Conservation (phyloP, 2,113 vertebrate genomes). For the Myiozetetes cayanensis region DNA sequence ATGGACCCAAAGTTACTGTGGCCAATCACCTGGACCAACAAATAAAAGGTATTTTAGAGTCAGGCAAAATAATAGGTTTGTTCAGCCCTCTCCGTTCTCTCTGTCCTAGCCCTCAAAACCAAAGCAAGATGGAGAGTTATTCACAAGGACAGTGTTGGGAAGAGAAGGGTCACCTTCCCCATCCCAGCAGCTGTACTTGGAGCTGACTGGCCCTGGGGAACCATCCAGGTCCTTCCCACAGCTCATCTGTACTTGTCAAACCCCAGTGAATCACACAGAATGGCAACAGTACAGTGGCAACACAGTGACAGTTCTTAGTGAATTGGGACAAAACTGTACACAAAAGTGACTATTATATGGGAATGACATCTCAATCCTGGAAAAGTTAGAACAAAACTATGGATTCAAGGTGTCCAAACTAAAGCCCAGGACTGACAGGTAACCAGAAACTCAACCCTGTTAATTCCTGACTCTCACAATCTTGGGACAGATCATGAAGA, state of each 20-base stretch:
- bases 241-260: not conserved
- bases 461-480: not conserved
- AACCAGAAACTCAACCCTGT: not conserved
- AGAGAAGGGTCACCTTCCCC: not conserved
- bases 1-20: conserved; percentile 99
- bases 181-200: not conserved
- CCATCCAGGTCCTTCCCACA: not conserved
- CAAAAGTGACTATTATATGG: not conserved
- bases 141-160: not conserved
- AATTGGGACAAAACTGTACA: not conserved
- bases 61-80: not conserved
- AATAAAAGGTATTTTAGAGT: not conserved
- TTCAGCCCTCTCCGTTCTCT: not conserved
- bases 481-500: not conserved
- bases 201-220: not conserved
- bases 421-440: not conserved
- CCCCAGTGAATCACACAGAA: not conserved
- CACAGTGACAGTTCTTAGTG: not conserved
- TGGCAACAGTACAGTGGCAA: not conserved
- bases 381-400: not conserved
- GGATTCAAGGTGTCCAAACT: not conserved
- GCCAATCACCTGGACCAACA: conserved; percentile 85
- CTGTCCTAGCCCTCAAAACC: not conserved
- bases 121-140: not conserved
- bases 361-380: not conserved